Evolutionary conservation across 1,140 invertebrate species (phyloP).

Genomic region (Musca domestica): DNA sequence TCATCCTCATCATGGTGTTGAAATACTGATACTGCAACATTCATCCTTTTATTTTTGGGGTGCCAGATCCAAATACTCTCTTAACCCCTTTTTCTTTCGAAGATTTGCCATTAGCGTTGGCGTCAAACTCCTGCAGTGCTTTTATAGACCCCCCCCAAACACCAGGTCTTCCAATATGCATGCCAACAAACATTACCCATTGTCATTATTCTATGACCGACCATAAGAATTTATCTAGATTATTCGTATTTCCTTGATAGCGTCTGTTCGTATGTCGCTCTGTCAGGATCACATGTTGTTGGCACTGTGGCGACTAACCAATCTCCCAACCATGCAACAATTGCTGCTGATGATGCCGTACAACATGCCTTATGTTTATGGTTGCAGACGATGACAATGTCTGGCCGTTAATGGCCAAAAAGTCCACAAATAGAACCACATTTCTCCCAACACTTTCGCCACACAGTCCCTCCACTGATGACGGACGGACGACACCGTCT

Average conservation of each 20-base stretch:
- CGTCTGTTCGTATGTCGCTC: neutral
- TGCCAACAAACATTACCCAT: neutral
- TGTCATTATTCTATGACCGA: neutral
- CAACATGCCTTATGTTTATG: constrained; percentile 4
- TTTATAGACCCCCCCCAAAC: neutral
- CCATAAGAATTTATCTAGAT: constrained; percentile 11
- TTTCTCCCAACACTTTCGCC: neutral
- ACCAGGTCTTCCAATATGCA: too few species aligned
- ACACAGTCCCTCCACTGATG: too few species aligned
- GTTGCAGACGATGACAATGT: constrained; percentile 4
- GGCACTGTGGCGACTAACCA: too few species aligned
- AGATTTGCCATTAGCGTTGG: too few species aligned
- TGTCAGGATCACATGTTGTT: too few species aligned
- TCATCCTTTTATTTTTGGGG: too few species aligned
- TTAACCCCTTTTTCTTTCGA: too few species aligned
- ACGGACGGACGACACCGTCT: neutral
- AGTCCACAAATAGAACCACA: neutral
- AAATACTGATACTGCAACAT: too few species aligned
- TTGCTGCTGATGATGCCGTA: neutral
- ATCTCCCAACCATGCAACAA: neutral
- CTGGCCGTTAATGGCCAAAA: constrained; percentile 11
- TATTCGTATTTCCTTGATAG: neutral
- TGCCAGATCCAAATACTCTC: too few species aligned
- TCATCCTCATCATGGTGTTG: too few species aligned
- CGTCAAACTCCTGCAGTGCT: too few species aligned